Evolutionary conservation across 1,140 invertebrate genomes (phyloP).

Genomic region (Aphelinus certus): DNA sequence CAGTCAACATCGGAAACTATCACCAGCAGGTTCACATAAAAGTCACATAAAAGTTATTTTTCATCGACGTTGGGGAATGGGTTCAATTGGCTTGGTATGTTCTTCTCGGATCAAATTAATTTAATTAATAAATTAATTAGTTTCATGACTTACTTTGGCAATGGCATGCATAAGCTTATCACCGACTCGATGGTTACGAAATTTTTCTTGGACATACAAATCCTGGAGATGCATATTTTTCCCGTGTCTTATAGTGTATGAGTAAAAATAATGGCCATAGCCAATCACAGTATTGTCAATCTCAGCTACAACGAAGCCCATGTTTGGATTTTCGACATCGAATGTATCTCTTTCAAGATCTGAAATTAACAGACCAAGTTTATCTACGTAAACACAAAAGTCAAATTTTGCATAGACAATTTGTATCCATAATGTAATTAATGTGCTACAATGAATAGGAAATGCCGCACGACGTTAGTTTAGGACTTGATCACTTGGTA

Average conservation of each 20-base stretch:
- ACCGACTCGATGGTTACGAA: conserved; percentile 33
- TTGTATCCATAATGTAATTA: not conserved
- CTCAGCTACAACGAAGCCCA: conserved; percentile 34
- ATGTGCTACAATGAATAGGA: not conserved
- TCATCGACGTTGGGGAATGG: too few relatives aligned
- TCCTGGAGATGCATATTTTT: conserved; percentile 36
- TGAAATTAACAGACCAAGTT: not conserved
- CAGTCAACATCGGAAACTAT: too few relatives aligned
- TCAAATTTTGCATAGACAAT: not conserved
- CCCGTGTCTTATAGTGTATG: conserved; percentile 24
- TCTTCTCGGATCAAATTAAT: too few relatives aligned
- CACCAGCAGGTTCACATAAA: not conserved
- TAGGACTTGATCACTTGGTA: too few relatives aligned
- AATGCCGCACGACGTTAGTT: too few relatives aligned
- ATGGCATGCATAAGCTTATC: conserved; percentile 35
- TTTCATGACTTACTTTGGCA: conserved; percentile 27
- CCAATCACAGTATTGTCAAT: conserved; percentile 33
- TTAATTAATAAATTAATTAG: not conserved
- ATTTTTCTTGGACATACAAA: conserved; percentile 38
- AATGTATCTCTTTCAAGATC: conserved; percentile 34
- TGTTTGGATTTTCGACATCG: conserved; percentile 27
- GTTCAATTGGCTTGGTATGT: too few relatives aligned
- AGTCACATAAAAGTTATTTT: not conserved
- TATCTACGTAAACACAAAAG: too few relatives aligned
- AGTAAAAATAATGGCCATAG: conserved; percentile 36